A percentile compares a stretch with the other conserved stretches of the same genome.
Evolutionary conservation across 2,113 vertebrate species (phyloP).

Genomic region (Chitala chitala): DNA sequence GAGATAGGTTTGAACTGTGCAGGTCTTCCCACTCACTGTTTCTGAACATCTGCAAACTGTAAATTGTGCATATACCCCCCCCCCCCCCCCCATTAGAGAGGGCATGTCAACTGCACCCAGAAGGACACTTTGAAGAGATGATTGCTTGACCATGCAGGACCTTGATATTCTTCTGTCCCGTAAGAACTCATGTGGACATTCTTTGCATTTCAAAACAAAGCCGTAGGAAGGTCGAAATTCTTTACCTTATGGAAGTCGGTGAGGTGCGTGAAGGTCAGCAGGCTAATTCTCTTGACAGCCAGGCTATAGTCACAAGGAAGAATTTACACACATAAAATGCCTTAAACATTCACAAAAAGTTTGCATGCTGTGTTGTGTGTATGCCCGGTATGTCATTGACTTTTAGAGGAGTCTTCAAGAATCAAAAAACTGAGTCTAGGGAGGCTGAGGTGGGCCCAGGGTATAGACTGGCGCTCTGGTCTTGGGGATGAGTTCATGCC

Average conservation of each 20-base stretch:
- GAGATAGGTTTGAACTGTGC: not conserved
- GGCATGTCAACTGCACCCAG: constrained; percentile 47
- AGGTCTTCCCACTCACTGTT: constrained; percentile 30
- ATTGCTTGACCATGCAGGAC: constrained; percentile 54
- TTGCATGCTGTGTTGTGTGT: not conserved
- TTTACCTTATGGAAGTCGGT: not conserved
- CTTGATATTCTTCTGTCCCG: constrained; percentile 45
- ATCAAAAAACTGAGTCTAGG: constrained; percentile 33
- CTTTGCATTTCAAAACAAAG: constrained; percentile 16
- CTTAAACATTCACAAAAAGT: too few relatives aligned
- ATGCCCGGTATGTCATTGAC: not conserved
- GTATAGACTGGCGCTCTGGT: constrained; percentile 42
- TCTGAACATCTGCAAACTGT: constrained; percentile 55
- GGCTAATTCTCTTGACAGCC: not conserved
- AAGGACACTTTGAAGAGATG: constrained; percentile 57
- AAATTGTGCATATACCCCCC: constrained; percentile 54
- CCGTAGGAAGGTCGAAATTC: constrained; percentile 21
- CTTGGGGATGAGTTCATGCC: constrained; percentile 63
- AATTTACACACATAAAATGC: too few relatives aligned
- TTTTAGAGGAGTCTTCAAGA: constrained; percentile 11
- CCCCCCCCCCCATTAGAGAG: constrained; percentile 52
- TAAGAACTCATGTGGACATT: constrained; percentile 30
- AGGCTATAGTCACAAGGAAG: too few relatives aligned
- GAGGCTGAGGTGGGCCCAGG: constrained; percentile 28
- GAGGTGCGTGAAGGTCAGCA: too few relatives aligned